These are phyloP conservation scores for Oreochromis tanganicae DNA, from an alignment of 2,113 vertebrate species.

Conservation along the genomic window DNA sequence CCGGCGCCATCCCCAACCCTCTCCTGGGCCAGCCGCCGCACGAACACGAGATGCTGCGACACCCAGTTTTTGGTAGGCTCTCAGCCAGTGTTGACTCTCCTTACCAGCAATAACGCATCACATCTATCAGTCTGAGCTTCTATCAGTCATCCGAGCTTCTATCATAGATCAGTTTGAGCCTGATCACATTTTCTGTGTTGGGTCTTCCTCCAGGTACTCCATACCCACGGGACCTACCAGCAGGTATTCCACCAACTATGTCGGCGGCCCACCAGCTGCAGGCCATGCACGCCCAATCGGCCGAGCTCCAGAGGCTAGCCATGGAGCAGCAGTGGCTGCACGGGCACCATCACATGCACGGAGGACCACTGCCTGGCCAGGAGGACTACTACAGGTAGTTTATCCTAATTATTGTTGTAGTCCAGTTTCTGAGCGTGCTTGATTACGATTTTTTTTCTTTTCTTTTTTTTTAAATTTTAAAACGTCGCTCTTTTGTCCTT, in stretches of 20 bases:
- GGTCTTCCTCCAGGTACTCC: slow-evolving; percentile 77
- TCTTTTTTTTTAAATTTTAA: background rate
- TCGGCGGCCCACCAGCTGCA: slow-evolving; percentile 96
- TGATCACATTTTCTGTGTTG: background rate
- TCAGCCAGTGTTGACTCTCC: background rate
- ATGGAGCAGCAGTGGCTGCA: slow-evolving; percentile 99
- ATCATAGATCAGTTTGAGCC: background rate
- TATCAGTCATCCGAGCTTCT: background rate
- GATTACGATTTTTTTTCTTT: fast-evolving
- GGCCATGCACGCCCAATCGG: slow-evolving; percentile 98
- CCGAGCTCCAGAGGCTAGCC: slow-evolving; percentile 93
- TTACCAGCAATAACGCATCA: background rate
- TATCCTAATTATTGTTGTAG: background rate
- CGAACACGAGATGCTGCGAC: slow-evolving; percentile 97
- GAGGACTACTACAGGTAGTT: slow-evolving; percentile 97
- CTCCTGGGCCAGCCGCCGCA: slow-evolving; percentile 91
- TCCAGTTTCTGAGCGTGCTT: fast-evolving
- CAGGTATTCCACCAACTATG: slow-evolving; percentile 90
- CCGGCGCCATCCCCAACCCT: slow-evolving; percentile 90
- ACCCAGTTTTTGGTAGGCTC: slow-evolving; percentile 92
- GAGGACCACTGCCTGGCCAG: slow-evolving; percentile 91
- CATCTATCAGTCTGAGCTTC: background rate
- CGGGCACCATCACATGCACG: slow-evolving; percentile 95
- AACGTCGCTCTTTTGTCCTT: slow-evolving; percentile 53
- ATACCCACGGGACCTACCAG: slow-evolving; percentile 88